Percentiles rank a stretch among this genome's conserved stretches.
Conservation (phyloP, 2,113 vertebrate species). For the Patagioenas fasciata region DNA sequence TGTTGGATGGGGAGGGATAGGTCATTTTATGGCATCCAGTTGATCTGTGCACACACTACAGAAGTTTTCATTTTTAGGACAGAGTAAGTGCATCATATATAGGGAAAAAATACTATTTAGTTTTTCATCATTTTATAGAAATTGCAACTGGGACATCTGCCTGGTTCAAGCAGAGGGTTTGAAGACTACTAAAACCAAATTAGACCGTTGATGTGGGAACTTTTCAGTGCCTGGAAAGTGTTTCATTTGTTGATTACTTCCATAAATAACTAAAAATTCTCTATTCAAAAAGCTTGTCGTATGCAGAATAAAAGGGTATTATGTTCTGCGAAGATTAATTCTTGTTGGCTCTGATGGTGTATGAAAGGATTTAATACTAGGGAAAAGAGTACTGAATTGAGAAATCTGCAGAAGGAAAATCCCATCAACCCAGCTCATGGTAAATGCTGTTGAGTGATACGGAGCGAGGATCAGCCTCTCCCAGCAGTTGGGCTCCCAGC, state of each 20-base stretch:
- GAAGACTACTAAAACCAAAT: not conserved
- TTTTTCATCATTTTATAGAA: not conserved
- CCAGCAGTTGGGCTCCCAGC: not conserved
- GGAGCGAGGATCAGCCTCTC: not conserved
- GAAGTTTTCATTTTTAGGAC: not conserved
- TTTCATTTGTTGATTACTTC: not conserved
- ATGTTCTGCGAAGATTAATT: slow-evolving; percentile 1
- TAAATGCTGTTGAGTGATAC: not conserved
- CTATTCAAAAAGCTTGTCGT: not conserved
- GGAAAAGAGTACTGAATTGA: not conserved
- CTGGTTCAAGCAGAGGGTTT: not conserved
- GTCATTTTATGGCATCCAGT: not conserved
- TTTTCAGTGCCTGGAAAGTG: not conserved
- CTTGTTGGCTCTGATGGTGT: not conserved
- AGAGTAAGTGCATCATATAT: not conserved
- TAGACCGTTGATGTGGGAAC: not conserved
- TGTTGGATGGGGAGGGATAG: not conserved
- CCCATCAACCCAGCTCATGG: not conserved
- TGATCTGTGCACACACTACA: not conserved
- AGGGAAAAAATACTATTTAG: not conserved
- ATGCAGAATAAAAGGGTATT: not conserved
- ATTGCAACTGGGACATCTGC: not conserved
- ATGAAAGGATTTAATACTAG: not conserved
- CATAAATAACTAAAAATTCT: not conserved
- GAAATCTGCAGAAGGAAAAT: not conserved